These are phyloP conservation scores for Dryas iulia DNA, from an alignment of 1,140 invertebrate species.

Conservation along the genomic window DNA sequence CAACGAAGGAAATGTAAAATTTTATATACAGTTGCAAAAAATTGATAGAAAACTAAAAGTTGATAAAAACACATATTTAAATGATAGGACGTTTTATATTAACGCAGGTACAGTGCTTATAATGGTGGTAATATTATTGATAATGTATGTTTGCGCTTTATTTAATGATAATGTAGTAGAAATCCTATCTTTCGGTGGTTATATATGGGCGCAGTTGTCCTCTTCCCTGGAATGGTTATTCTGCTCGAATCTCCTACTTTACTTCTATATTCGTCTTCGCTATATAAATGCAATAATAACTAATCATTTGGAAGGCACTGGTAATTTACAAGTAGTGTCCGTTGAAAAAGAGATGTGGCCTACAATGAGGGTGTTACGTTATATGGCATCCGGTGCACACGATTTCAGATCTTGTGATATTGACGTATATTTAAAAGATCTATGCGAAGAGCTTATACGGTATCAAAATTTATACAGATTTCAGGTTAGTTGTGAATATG, in stretches of 20 bases:
- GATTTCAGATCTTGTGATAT: conserved; percentile 40
- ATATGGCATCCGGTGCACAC: conserved; percentile 35
- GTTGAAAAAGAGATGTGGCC: conserved; percentile 16
- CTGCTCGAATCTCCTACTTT: conserved; percentile 46
- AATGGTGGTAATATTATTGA: not conserved
- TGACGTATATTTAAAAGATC: conserved; percentile 44
- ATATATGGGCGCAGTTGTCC: conserved; percentile 28
- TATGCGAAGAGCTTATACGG: conserved; percentile 43
- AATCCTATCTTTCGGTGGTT: conserved; percentile 21
- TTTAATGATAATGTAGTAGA: conserved; percentile 9
- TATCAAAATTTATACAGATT: conserved; percentile 34
- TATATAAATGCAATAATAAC: conserved; percentile 51
- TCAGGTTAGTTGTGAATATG: conserved; percentile 27
- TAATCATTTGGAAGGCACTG: conserved; percentile 35
- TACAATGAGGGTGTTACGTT: conserved; percentile 32
- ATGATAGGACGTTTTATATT: conserved; percentile 24
- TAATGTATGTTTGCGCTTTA: not conserved
- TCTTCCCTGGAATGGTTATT: conserved; percentile 41
- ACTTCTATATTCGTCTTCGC: conserved; percentile 45
- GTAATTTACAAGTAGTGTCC: not conserved
- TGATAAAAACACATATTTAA: conserved; percentile 31
- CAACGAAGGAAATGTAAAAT: conserved; percentile 39
- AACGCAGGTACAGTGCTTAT: conserved; percentile 31
- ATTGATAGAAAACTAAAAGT: conserved; percentile 51
- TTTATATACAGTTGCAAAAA: conserved; percentile 52